phyloP scores from a whole-genome alignment of 1,140 invertebrate genomes.

The Scaptomyza montana region DNA sequence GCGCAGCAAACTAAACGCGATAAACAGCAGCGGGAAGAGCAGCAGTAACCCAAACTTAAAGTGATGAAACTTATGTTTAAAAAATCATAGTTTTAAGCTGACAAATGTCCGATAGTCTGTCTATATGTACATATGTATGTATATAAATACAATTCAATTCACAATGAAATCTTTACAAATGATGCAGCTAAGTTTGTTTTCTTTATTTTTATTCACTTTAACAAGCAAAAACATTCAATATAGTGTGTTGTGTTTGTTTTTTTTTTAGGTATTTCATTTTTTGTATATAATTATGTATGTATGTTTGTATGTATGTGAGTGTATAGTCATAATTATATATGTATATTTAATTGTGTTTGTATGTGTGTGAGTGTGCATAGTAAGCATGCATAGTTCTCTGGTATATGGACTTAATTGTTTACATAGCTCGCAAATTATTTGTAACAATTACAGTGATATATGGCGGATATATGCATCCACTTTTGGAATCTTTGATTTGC shows the following conservation, averaged over 20 bases:
- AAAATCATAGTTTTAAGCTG: neutral
- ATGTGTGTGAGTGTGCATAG: constrained; percentile 26
- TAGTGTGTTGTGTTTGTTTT: constrained; percentile 66
- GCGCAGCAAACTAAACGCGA: constrained; percentile 57
- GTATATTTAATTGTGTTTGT: constrained; percentile 4
- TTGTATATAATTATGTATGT: constrained; percentile 26
- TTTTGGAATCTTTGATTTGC: constrained; percentile 37
- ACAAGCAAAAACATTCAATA: constrained; percentile 83
- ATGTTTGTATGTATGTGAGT: constrained; percentile 15
- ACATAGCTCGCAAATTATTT: constrained; percentile 69
- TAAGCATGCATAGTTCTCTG: constrained; percentile 11
- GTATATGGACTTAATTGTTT: constrained; percentile 66
- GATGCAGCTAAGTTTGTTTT: constrained; percentile 49
- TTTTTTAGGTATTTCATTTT: neutral
- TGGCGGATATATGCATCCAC: constrained; percentile 27
- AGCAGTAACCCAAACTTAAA: neutral
- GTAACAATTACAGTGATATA: constrained; percentile 65
- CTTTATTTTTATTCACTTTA: constrained; percentile 78
- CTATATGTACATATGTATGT: too few species aligned
- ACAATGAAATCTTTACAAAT: constrained; percentile 2
- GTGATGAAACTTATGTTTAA: neutral
- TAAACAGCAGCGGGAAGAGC: constrained; percentile 25
- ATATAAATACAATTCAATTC: constrained; percentile 4
- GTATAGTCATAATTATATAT: too few species aligned
- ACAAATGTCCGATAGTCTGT: neutral